Evolutionary conservation across 2,113 vertebrate genomes (phyloP).

Genomic region (Apteryx owenii): DNA sequence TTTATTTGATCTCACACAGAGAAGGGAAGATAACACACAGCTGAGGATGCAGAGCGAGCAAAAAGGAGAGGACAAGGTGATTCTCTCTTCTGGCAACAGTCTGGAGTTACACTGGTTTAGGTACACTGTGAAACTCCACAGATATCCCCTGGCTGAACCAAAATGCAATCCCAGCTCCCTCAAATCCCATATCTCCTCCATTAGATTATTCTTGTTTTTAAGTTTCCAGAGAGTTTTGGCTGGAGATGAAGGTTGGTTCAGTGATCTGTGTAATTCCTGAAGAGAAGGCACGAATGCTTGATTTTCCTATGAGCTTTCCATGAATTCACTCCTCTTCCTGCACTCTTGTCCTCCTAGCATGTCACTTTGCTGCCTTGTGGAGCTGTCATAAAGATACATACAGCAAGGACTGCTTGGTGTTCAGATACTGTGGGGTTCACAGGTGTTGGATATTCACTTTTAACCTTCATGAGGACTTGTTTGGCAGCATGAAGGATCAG

Average conservation of each 20-base stretch:
- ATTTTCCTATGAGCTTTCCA: neutral
- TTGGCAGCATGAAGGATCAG: neutral
- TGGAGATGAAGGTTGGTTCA: neutral
- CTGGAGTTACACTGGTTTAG: neutral
- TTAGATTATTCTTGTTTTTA: neutral
- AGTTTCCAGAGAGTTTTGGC: neutral
- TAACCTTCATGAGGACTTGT: neutral
- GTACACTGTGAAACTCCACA: neutral
- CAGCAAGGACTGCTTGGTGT: neutral
- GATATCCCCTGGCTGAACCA: neutral
- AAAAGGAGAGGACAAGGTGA: neutral
- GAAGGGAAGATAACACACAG: neutral
- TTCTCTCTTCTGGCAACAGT: neutral
- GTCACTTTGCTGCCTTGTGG: neutral
- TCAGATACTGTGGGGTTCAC: fast-evolving
- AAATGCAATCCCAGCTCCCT: neutral
- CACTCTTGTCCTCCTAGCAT: neutral
- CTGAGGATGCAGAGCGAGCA: neutral
- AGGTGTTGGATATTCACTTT: neutral
- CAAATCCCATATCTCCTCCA: neutral
- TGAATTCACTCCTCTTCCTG: neutral
- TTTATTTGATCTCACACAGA: neutral
- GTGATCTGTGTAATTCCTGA: neutral
- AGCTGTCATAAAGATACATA: neutral
- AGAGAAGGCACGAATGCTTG: neutral